Percentiles rank a stretch among this genome's conserved stretches.
These are phyloP conservation scores for Charanyca ferruginea DNA, from an alignment of 2,888 invertebrate genomes.

Conservation along the genomic window DNA sequence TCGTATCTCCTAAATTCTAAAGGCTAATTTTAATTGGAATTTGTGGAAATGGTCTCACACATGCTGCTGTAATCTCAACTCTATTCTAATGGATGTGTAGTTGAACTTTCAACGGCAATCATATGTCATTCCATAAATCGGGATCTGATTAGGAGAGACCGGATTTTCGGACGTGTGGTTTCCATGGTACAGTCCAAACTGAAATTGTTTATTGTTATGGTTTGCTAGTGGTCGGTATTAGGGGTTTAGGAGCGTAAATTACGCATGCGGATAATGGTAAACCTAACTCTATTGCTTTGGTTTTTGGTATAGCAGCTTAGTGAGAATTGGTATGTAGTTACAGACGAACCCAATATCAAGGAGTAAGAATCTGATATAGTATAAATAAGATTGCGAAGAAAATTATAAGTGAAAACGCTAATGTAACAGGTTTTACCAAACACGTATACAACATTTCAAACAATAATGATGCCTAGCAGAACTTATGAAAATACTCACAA, in stretches of 20 bases:
- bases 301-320: constrained; percentile 15
- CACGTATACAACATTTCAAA: neutral
- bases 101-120: constrained; percentile 17
- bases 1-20: constrained; percentile 47
- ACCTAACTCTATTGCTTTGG: constrained; percentile 31
- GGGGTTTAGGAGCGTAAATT: constrained; percentile 33
- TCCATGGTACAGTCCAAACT: constrained; percentile 61
- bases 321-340: constrained; percentile 3
- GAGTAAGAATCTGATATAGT: too few species aligned
- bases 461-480: neutral
- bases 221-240: constrained; percentile 55
- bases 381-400: neutral
- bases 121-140: constrained; percentile 57
- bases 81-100: constrained; percentile 4
- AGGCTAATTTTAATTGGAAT: constrained; percentile 56
- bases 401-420: neutral
- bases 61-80: constrained; percentile 21
- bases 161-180: constrained; percentile 67
- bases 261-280: constrained; percentile 15
- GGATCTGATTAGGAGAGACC: constrained; percentile 64
- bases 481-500: constrained; percentile 8
- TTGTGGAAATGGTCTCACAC: constrained; percentile 34
- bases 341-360: neutral
- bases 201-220: constrained; percentile 63
- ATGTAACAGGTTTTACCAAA: neutral